Conservation (phyloP, 1,140 invertebrate genomes). For the Polypedilum pembai region DNA sequence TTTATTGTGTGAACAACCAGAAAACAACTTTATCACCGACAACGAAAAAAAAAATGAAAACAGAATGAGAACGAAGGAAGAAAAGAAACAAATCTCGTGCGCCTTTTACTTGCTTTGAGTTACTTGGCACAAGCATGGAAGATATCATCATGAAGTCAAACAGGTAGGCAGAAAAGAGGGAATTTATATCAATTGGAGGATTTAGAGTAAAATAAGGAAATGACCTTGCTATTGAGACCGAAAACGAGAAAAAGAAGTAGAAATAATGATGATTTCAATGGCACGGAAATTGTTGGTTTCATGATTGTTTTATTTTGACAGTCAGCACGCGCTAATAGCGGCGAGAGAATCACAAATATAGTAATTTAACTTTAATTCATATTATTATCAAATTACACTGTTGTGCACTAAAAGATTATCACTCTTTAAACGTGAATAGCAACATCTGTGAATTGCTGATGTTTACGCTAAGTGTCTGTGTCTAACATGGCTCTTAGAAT, state of each 20-base stretch:
- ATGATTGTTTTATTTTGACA: constrained; percentile 3
- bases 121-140: background rate
- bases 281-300: constrained; percentile 17
- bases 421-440: background rate
- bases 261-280: background rate
- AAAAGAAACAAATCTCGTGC: constrained; percentile 5
- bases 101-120: background rate
- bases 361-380: background rate
- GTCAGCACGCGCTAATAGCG: background rate
- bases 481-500: background rate
- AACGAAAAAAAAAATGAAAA: too few relatives aligned
- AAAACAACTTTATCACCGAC: background rate
- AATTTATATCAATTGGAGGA: constrained; percentile 3
- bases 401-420: background rate
- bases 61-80: background rate
- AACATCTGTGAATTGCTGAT: background rate
- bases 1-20: constrained; percentile 17
- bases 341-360: background rate
- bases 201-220: constrained; percentile 3
- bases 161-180: background rate
- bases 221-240: constrained; percentile 14
- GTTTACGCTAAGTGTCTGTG: background rate
- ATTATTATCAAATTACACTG: constrained; percentile 19
- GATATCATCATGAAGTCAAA: background rate
- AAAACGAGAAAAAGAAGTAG: background rate